A percentile compares a stretch with the other conserved stretches of the same genome.
Conservation (phyloP, 2,888 invertebrate species). For the Diadegma fenestrale region DNA sequence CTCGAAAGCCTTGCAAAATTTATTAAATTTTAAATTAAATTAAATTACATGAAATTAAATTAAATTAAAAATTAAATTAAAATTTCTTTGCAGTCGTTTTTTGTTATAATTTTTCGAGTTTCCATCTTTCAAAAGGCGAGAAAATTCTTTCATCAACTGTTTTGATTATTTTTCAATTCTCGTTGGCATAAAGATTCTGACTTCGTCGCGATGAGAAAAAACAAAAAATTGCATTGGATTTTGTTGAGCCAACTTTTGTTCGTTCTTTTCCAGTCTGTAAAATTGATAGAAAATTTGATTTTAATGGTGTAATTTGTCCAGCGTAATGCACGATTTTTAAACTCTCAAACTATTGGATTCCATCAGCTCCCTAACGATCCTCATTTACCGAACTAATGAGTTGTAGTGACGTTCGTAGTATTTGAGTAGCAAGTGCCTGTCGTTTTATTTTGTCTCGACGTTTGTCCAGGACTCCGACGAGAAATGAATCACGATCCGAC, state of each 20-base stretch:
- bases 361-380: neutral
- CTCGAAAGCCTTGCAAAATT: neutral
- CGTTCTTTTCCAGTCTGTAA: neutral
- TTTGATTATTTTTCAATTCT: neutral
- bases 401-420: neutral
- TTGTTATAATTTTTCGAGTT: neutral
- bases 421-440: neutral
- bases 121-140: neutral
- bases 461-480: neutral
- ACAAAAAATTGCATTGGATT: neutral
- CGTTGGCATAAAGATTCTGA: neutral
- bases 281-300: neutral
- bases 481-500: neutral
- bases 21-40: too few relatives aligned
- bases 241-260: neutral
- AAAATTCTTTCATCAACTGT: neutral
- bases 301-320: neutral
- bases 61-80: too few relatives aligned
- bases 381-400: neutral
- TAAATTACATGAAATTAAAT: too few relatives aligned
- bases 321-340: neutral
- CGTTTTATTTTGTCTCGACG: neutral
- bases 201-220: neutral
- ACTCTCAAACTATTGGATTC: neutral
- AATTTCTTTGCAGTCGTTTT: neutral